These are phyloP conservation scores for Drosophila erecta DNA, from an alignment of 1,140 invertebrate genomes.

Conservation along the genomic window DNA sequence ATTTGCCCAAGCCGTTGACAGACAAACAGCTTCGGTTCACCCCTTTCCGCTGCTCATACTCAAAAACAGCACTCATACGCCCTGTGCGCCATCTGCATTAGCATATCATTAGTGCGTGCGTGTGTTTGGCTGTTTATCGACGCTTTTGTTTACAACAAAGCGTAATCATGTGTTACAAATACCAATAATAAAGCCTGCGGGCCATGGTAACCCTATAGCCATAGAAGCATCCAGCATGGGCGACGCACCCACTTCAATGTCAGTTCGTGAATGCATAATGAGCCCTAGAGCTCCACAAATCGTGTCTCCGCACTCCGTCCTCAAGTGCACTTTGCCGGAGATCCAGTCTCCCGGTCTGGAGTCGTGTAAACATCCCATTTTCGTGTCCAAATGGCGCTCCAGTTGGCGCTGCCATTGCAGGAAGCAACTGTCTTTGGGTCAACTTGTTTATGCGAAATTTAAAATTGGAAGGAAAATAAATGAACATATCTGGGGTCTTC, in stretches of 20 bases:
- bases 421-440: constrained; percentile 63
- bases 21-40: constrained; percentile 66
- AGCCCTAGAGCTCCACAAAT: constrained; percentile 27
- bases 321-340: constrained; percentile 71
- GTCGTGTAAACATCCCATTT: constrained; percentile 53
- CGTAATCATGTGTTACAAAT: constrained; percentile 83
- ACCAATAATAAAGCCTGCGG: constrained; percentile 76
- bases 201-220: constrained; percentile 68
- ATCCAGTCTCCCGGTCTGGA: constrained; percentile 14
- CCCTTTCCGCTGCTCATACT: constrained; percentile 10
- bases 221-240: constrained; percentile 20
- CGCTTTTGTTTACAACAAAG: constrained; percentile 78
- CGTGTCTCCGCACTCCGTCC: constrained; percentile 49
- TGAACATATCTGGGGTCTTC: neutral
- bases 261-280: constrained; percentile 80
- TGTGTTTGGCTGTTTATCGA: constrained; percentile 72
- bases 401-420: constrained; percentile 49
- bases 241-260: constrained; percentile 76
- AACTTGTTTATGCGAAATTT: constrained; percentile 49
- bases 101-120: constrained; percentile 73
- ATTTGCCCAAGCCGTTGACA: constrained; percentile 77
- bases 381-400: constrained; percentile 45
- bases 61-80: constrained; percentile 64
- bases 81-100: constrained; percentile 76
- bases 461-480: constrained; percentile 10